Percentiles rank a stretch among this genome's conserved stretches.
Evolutionary conservation across 2,797 vertebrate species (phyloP).

Genomic region (Sebastes elongatus): DNA sequence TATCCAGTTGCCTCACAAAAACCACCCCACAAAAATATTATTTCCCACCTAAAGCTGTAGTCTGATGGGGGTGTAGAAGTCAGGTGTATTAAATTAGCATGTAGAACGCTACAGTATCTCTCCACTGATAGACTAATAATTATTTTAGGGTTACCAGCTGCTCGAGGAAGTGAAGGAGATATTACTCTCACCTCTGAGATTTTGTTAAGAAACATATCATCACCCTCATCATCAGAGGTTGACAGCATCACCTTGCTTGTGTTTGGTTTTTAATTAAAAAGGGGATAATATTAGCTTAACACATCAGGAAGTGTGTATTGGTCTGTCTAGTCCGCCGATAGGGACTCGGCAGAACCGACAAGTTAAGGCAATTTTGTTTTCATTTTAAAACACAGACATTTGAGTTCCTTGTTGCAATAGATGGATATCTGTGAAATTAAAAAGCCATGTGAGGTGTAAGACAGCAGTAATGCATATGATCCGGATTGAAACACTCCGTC

Average conservation of each 20-base stretch:
- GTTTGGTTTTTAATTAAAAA: not conserved
- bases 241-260: not conserved
- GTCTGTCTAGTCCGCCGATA: not conserved
- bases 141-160: not conserved
- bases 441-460: conserved; percentile 52
- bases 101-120: not conserved
- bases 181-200: not conserved
- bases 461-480: not conserved
- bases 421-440: conserved; percentile 26
- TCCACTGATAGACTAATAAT: not conserved
- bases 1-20: not conserved
- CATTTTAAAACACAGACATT: not conserved
- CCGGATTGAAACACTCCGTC: not conserved
- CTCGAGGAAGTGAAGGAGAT: not conserved
- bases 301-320: not conserved
- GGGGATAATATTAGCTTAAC: not conserved
- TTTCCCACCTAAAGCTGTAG: not conserved
- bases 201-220: not conserved
- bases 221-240: not conserved
- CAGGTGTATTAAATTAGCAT: not conserved
- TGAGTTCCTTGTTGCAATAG: conserved; percentile 16
- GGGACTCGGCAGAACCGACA: not conserved
- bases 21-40: not conserved
- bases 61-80: not conserved
- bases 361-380: not conserved